Evolutionary conservation across 2,113 vertebrate species (phyloP).

Genomic region (Eidolon helvum): DNA sequence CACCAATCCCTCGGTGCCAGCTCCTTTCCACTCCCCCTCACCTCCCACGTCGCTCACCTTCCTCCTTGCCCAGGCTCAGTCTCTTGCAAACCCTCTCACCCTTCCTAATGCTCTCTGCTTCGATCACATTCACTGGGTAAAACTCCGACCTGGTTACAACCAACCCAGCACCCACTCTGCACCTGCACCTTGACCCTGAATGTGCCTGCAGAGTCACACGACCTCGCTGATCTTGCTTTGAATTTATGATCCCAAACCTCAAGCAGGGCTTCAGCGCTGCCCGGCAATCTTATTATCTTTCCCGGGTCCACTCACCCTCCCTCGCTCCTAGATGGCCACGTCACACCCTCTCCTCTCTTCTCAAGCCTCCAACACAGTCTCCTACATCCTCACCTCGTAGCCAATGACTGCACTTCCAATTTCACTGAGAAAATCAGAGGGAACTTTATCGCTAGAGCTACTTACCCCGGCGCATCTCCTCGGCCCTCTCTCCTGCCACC

Average conservation of each 20-base stretch:
- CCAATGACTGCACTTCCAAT: neutral
- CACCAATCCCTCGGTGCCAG: rapidly evolving
- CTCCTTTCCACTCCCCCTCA: neutral
- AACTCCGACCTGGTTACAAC: neutral
- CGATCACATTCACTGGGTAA: neutral
- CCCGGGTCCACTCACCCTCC: neutral
- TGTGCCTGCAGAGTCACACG: neutral
- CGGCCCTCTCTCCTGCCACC: neutral
- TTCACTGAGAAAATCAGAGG: neutral
- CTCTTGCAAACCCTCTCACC: neutral
- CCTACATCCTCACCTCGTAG: neutral
- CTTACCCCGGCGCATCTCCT: neutral
- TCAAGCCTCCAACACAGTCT: neutral
- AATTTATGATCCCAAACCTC: neutral
- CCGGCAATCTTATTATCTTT: neutral
- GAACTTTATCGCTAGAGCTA: neutral
- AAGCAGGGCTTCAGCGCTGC: neutral
- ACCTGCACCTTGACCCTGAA: neutral
- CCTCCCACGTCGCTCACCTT: neutral
- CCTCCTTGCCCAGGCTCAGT: neutral
- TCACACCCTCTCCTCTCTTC: neutral
- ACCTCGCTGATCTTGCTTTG: neutral
- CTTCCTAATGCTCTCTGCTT: rapidly evolving
- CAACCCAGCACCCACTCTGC: neutral
- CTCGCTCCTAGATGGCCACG: neutral